These are phyloP conservation scores for Ametastegia equiseti DNA, from an alignment of 2,888 invertebrate species.

Conservation along the genomic window DNA sequence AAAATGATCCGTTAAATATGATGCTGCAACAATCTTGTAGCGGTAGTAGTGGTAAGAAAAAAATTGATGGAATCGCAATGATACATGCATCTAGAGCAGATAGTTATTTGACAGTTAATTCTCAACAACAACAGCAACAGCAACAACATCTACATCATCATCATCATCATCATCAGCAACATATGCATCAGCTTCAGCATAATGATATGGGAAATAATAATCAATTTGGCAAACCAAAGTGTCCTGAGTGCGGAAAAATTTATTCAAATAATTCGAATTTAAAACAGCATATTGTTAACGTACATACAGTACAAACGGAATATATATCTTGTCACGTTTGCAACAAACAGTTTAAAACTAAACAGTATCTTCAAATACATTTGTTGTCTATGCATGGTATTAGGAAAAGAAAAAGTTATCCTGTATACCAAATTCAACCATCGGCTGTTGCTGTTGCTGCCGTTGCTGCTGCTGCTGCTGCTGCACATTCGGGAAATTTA, in stretches of 20 bases:
- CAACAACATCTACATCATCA: too few species aligned
- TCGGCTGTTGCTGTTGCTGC: slow-evolving; percentile 57
- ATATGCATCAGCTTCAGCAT: too few species aligned
- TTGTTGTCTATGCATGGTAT: slow-evolving; percentile 84
- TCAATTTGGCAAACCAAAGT: slow-evolving; percentile 78
- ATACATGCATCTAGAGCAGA: slow-evolving; percentile 62
- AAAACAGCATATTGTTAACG: slow-evolving; percentile 84
- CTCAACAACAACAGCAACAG: slow-evolving; percentile 53
- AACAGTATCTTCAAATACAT: slow-evolving; percentile 85
- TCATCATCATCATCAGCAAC: slow-evolving; percentile 56
- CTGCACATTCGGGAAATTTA: slow-evolving; percentile 53
- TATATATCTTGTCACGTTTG: slow-evolving; percentile 82
- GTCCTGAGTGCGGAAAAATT: slow-evolving; percentile 83
- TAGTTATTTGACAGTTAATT: slow-evolving; percentile 63
- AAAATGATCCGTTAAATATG: slow-evolving; percentile 67
- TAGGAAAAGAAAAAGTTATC: slow-evolving; percentile 78
- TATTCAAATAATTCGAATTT: slow-evolving; percentile 85
- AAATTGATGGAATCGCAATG: slow-evolving; percentile 68
- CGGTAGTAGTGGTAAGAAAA: slow-evolving; percentile 63
- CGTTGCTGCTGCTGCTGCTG: slow-evolving; percentile 57
- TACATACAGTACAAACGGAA: slow-evolving; percentile 81
- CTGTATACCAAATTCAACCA: slow-evolving; percentile 68
- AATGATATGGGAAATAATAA: slow-evolving; percentile 43
- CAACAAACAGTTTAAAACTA: slow-evolving; percentile 83
- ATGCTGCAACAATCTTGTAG: slow-evolving; percentile 70